Percentiles rank a stretch among this genome's conserved stretches.
Conservation (phyloP, 2,113 vertebrate species). For the Elaphurus davidianus region DNA sequence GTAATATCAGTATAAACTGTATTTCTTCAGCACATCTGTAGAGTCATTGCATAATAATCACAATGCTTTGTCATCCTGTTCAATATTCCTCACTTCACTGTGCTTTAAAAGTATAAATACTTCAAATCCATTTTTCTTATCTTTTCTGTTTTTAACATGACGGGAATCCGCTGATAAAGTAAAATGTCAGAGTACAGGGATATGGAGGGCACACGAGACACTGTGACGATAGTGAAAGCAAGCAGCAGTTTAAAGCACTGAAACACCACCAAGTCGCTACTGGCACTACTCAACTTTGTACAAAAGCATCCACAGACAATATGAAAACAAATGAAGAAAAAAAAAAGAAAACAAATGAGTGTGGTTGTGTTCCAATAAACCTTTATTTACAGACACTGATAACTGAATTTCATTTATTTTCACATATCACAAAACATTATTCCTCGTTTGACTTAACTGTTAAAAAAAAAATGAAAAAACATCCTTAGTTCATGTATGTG, state of each 20-base stretch:
- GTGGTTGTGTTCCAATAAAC: background rate
- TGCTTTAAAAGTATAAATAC: background rate
- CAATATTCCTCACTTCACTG: background rate
- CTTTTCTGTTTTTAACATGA: slow-evolving; percentile 19
- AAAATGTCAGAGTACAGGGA: background rate
- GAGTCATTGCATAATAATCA: background rate
- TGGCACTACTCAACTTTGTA: background rate
- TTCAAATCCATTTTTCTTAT: background rate
- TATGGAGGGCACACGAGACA: background rate
- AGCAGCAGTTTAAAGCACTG: background rate
- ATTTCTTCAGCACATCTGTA: background rate
- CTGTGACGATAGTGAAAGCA: background rate
- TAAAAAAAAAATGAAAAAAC: background rate
- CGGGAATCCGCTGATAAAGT: background rate
- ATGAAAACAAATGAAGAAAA: background rate
- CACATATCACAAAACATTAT: background rate
- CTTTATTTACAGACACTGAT: background rate
- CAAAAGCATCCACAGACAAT: background rate
- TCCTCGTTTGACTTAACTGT: background rate
- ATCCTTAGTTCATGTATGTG: background rate
- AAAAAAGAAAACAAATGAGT: background rate
- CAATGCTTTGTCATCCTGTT: background rate
- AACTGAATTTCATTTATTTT: slow-evolving; percentile 16
- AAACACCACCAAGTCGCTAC: background rate
- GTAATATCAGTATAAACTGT: background rate